These are phyloP conservation scores for Asarcornis scutulata DNA, from an alignment of 2,113 vertebrate genomes.

Conservation along the genomic window DNA sequence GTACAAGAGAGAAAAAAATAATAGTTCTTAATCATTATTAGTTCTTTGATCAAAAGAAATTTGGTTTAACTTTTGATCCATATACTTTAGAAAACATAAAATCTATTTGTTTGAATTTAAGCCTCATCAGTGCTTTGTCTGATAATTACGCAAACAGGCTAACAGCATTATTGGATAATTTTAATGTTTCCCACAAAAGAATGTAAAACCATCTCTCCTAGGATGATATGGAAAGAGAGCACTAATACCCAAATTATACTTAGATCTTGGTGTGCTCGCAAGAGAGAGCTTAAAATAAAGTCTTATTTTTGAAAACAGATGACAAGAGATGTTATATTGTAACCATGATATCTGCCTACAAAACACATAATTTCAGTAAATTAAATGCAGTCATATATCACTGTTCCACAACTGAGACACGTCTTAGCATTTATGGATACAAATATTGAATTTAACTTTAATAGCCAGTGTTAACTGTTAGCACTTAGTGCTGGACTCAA, in stretches of 20 bases:
- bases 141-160: not conserved
- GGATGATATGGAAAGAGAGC: not conserved
- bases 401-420: not conserved
- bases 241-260: not conserved
- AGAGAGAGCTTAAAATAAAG: not conserved
- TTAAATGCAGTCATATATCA: not conserved
- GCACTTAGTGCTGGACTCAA: not conserved
- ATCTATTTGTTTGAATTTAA: not conserved
- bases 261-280: not conserved
- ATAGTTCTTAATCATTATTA: conserved; percentile 38
- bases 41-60: conserved; percentile 15
- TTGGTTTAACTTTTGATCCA: conserved; percentile 19
- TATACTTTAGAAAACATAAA: not conserved
- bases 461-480: not conserved
- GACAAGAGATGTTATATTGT: not conserved
- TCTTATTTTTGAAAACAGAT: not conserved
- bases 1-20: conserved; percentile 7
- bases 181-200: not conserved
- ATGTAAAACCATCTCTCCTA: not conserved
- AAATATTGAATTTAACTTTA: conserved; percentile 30
- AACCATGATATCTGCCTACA: not conserved
- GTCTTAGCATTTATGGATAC: conserved; percentile 16
- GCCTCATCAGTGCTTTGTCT: not conserved
- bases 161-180: not conserved
- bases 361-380: not conserved